Evolutionary conservation across 2,888 invertebrate genomes (phyloP).

Genomic region (Cordylochernes scorpioides): DNA sequence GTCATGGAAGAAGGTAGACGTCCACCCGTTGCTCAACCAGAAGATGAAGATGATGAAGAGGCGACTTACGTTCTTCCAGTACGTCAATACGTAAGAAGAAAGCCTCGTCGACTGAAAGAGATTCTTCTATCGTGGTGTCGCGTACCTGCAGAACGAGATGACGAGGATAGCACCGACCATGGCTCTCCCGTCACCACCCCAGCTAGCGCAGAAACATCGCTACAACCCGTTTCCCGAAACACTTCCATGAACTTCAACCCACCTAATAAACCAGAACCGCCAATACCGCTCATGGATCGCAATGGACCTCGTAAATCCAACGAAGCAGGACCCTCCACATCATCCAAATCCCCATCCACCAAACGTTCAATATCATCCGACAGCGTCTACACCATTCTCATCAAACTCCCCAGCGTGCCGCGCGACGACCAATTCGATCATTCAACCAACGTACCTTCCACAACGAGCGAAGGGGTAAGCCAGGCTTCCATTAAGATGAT

Average conservation of each 20-base stretch:
- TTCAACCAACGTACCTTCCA: no score
- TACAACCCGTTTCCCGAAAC: constrained; percentile 36
- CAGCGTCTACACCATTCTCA: constrained; percentile 67
- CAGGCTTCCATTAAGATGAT: constrained; percentile 18
- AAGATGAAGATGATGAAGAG: no score
- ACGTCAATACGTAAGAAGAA: constrained; percentile 7
- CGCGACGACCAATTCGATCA: no score
- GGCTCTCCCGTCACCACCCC: constrained; percentile 22
- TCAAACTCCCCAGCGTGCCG: constrained; percentile 39
- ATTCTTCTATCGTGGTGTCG: constrained; percentile 24
- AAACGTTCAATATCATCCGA: constrained; percentile 12
- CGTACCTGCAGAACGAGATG: constrained; percentile 37
- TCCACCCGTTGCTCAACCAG: no score
- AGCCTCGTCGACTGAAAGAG: constrained; percentile 8
- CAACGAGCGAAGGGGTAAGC: constrained; percentile 9
- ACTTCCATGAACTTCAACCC: constrained; percentile 9
- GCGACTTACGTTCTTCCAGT: constrained; percentile 40
- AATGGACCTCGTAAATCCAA: constrained; percentile 6
- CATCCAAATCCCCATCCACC: constrained; percentile 1
- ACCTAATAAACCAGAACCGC: constrained; percentile 14
- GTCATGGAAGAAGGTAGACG: no score
- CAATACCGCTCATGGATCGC: constrained; percentile 11
- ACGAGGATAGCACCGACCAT: constrained; percentile 29
- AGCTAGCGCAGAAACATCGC: constrained; percentile 56
- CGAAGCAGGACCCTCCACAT: constrained; percentile 2